These are phyloP conservation scores for Ovis aries DNA, from an alignment of 2,113 vertebrate species.

Conservation along the genomic window ARS-UI_Ramb_v3.0 NC_056055.1:9565001-9565500, in stretches of 20 bases:
- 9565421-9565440: neutral
- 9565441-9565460: neutral
- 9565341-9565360: neutral
- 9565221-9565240: neutral
- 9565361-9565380: neutral
- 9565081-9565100: neutral
- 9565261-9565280: neutral
- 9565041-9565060: neutral
- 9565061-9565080: neutral
- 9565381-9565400: neutral
- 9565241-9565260: no score
- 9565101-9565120: neutral
- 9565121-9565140: neutral
- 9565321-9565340: neutral
- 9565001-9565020: neutral
- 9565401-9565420: neutral
- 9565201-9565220: no score
- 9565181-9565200: neutral
- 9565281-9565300: neutral
- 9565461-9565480: neutral
- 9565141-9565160: neutral
- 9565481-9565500: neutral
- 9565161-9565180: neutral
- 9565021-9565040: neutral
- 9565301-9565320: neutral